phyloP scores from a whole-genome alignment of 2,113 vertebrate species.

The Tyto alba region DNA sequence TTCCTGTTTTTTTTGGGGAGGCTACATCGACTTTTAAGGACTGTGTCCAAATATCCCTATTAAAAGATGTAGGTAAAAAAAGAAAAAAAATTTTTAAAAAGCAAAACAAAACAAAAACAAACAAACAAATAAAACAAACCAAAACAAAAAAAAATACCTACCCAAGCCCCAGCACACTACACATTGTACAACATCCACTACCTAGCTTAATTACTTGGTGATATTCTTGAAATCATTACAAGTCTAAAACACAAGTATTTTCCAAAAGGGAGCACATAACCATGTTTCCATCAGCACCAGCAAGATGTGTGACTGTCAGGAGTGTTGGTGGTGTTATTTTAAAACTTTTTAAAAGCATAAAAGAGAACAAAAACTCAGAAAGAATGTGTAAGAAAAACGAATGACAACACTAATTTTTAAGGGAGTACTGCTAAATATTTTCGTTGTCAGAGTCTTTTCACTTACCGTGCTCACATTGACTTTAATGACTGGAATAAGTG shows the following conservation, averaged over 20 bases:
- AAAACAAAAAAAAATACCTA: neutral
- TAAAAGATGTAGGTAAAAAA: neutral
- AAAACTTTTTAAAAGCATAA: neutral
- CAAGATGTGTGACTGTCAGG: neutral
- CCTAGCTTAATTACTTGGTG: neutral
- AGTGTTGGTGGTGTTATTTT: neutral
- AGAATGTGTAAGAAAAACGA: neutral
- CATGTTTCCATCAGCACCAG: neutral
- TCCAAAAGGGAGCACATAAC: neutral
- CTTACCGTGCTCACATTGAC: conserved; percentile 97
- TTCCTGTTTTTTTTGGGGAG: neutral
- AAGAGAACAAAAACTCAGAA: neutral
- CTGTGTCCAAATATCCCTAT: neutral
- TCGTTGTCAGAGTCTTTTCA: neutral
- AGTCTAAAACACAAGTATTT: neutral
- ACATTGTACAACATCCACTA: neutral
- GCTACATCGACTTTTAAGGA: neutral
- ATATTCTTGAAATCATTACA: neutral
- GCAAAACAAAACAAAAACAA: neutral
- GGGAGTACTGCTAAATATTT: neutral
- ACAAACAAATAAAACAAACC: fast-evolving
- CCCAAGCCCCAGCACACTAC: neutral
- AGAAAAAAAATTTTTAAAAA: fast-evolving
- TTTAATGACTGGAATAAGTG: conserved; percentile 97
- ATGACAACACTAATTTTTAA: neutral